Evolutionary conservation across 35 echinoderm and acorn worm genomes (phyloP).

Genomic region (Hemicentrotus pulcherrimus): DNA sequence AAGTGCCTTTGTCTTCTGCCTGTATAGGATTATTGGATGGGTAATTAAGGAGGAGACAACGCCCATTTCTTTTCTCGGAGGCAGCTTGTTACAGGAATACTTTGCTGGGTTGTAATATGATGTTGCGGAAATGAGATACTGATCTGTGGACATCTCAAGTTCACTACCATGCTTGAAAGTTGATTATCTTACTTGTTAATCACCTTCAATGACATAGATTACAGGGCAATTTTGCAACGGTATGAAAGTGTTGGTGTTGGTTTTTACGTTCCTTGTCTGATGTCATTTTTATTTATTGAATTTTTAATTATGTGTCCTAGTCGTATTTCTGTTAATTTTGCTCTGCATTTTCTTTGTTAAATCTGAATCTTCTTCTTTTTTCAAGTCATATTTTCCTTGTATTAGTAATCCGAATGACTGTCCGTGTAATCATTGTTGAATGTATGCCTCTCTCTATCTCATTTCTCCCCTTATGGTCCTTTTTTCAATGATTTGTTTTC

Average conservation of each 20-base stretch:
- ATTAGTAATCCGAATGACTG: too few relatives aligned
- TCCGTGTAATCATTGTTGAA: too few relatives aligned
- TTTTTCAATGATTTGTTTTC: too few relatives aligned
- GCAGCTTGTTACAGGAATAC: not conserved
- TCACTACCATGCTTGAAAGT: not conserved
- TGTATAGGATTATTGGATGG: not conserved
- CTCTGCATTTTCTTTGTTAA: not conserved
- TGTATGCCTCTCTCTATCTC: too few relatives aligned
- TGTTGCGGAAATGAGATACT: constrained; percentile 2
- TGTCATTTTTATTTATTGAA: not conserved
- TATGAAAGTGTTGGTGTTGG: not conserved
- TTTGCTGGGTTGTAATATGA: not conserved
- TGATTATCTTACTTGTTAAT: not conserved
- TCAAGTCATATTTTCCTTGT: too few relatives aligned
- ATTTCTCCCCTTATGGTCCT: too few relatives aligned
- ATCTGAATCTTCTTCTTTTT: not conserved
- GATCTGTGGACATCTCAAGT: not conserved
- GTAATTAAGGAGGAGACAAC: not conserved
- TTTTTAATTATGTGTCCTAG: not conserved
- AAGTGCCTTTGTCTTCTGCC: not conserved
- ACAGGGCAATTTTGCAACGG: not conserved
- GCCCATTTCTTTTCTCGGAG: not conserved
- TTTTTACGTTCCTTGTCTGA: not conserved
- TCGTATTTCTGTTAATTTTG: not conserved
- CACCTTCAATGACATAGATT: not conserved